These are phyloP conservation scores for Parambassis ranga DNA, from an alignment of 2,797 vertebrate species.

Conservation along the genomic window DNA sequence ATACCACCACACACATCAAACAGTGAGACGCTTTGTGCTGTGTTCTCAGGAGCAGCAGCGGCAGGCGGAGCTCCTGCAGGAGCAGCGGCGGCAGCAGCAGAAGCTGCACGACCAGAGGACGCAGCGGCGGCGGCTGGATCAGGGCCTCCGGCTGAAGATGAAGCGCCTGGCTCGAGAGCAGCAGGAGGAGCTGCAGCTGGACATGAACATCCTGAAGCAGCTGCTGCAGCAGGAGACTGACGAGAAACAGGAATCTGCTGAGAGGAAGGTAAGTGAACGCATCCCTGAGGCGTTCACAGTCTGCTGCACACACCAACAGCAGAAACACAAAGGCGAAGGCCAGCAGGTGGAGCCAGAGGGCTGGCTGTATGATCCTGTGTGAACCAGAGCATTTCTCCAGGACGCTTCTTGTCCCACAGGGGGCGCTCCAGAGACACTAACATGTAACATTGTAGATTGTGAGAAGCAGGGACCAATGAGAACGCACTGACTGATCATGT, in stretches of 20 bases:
- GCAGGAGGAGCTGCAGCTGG: conserved; percentile 79
- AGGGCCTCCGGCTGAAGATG: conserved; percentile 77
- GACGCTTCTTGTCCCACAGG: no score
- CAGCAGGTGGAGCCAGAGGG: no score
- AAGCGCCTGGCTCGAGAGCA: conserved; percentile 73
- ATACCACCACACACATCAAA: not conserved
- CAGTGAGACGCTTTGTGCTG: no score
- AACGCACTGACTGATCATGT: no score
- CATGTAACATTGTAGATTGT: no score
- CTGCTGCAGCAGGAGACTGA: conserved; percentile 65
- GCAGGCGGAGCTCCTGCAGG: conserved; percentile 71
- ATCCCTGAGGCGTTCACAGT: no score
- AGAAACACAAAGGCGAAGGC: no score
- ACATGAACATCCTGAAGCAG: conserved; percentile 80
- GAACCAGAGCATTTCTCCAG: no score
- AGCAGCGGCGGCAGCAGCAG: conserved; percentile 68
- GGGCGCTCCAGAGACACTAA: no score
- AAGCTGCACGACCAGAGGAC: conserved; percentile 65
- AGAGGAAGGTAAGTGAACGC: conserved; percentile 77
- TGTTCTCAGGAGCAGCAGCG: conserved; percentile 74
- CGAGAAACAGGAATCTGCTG: conserved; percentile 66
- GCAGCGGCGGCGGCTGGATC: conserved; percentile 70
- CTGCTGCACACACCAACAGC: no score
- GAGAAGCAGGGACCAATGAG: no score
- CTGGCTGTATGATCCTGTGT: no score